These are phyloP conservation scores for Autographa pulchrina DNA, from an alignment of 2,888 invertebrate species.

Conservation along the genomic window DNA sequence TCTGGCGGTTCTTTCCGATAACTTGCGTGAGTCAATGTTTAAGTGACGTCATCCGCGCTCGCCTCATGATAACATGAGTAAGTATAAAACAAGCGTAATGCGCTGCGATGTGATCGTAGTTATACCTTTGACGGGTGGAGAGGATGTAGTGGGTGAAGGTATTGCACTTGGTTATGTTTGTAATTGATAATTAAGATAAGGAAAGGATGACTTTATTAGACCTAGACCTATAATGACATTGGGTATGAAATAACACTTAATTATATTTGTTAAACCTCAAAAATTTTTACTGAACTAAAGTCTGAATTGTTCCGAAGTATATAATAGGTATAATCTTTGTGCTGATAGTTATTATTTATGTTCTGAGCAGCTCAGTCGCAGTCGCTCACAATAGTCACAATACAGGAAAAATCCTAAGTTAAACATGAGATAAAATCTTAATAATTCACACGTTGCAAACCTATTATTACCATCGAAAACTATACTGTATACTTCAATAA, in stretches of 20 bases:
- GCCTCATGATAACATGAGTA: constrained; percentile 56
- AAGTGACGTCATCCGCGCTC: constrained; percentile 49
- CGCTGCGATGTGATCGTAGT: not conserved
- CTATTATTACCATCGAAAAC: not conserved
- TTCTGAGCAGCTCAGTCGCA: too few relatives aligned
- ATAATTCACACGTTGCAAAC: not conserved
- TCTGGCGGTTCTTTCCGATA: constrained; percentile 55
- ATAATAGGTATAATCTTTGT: too few relatives aligned
- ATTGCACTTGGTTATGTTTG: too few relatives aligned
- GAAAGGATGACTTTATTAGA: too few relatives aligned
- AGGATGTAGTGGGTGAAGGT: not conserved
- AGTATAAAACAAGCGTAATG: constrained; percentile 39
- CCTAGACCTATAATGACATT: too few relatives aligned
- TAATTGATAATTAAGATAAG: too few relatives aligned
- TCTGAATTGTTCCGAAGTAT: too few relatives aligned
- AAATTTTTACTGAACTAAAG: too few relatives aligned
- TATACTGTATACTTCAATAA: not conserved
- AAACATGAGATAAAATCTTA: not conserved
- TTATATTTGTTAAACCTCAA: too few relatives aligned
- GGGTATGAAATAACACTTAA: too few relatives aligned
- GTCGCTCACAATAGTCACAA: not conserved
- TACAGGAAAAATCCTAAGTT: not conserved
- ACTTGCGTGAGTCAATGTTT: constrained; percentile 52
- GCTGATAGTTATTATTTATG: too few relatives aligned
- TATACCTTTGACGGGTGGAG: not conserved